Evolutionary conservation across 2,797 vertebrate species (phyloP), one percentile per base, ranked within the genome.

Genomic region (Propithecus deckenii): DNA sequence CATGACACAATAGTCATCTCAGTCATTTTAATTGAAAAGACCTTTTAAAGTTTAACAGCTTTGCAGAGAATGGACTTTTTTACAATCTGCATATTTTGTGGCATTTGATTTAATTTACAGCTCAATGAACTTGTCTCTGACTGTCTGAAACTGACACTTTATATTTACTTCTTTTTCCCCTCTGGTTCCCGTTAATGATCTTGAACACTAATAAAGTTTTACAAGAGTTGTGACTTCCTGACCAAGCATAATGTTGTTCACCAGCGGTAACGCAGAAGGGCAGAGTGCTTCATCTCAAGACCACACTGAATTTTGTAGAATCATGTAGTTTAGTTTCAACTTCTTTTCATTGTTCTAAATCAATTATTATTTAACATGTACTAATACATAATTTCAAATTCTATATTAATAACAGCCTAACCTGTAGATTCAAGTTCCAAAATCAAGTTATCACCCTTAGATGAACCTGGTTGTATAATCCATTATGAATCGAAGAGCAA

Each of bases 51-150:
- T 67, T 97, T 97, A 97, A 96, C 84, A 88, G 79, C 84, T 94
- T 95, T 96, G 67, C 32, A 89, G 86, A 96, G 35, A 80, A 91
- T n/a, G 1, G 30, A 5, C 81, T 78, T 75, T 96, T 98, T 98
- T 97, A 96, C 32, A 95, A 55, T 78, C 22, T 91, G 48, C 67
- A 83, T 97, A 94, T 93, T 95, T 96, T 41, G 48, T 93, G 75
- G 35, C 76, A 98, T 98, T 98, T 98, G 67, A 95, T 96, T 98
- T 98, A 97, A 98, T 98, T 98, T 98, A 97, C 0, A 9, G 96
- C 96, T 79, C 89, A 89, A 96, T 97, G 86, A 88, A 96, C 96
- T 97, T 95, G 41, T 5, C 4, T 94, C 78, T 96, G 95, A 83
- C 93, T 95, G 55, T 96, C 88, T 5, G 2, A 97, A 97, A 55